These are phyloP conservation scores for Falcaria lacertinaria DNA, from an alignment of 2,888 invertebrate species.

Conservation along the genomic window DNA sequence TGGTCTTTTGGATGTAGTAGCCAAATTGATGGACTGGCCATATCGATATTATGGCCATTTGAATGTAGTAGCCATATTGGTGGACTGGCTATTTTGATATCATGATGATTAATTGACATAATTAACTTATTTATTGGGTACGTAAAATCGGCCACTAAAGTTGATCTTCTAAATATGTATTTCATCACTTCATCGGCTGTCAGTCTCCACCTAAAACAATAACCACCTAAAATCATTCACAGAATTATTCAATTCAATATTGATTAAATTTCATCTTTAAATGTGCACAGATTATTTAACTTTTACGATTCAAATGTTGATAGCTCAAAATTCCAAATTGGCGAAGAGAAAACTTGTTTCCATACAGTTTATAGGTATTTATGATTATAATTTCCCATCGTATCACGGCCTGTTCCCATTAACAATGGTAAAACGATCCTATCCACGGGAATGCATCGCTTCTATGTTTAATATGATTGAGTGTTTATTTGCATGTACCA, in stretches of 20 bases:
- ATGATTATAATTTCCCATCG: constrained; percentile 55
- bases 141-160: too few species aligned
- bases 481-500: constrained; percentile 77
- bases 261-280: too few species aligned
- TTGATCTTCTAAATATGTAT: too few species aligned
- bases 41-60: too few species aligned
- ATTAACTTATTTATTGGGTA: too few species aligned
- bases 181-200: neutral
- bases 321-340: constrained; percentile 48
- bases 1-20: too few species aligned
- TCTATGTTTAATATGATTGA: constrained; percentile 53
- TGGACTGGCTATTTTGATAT: too few species aligned
- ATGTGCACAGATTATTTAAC: constrained; percentile 19
- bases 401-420: constrained; percentile 71
- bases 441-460: constrained; percentile 66
- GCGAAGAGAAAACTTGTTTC: constrained; percentile 43
- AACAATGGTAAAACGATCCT: constrained; percentile 32
- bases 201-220: constrained; percentile 8
- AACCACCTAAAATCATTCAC: neutral
- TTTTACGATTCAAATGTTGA: constrained; percentile 38
- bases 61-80: too few species aligned
- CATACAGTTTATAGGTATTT: constrained; percentile 56
- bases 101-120: too few species aligned
- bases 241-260: too few species aligned
- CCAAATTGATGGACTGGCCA: too few species aligned